phyloP scores from a whole-genome alignment of 2,113 vertebrate genomes.

The Cinclus mexicanus region DNA sequence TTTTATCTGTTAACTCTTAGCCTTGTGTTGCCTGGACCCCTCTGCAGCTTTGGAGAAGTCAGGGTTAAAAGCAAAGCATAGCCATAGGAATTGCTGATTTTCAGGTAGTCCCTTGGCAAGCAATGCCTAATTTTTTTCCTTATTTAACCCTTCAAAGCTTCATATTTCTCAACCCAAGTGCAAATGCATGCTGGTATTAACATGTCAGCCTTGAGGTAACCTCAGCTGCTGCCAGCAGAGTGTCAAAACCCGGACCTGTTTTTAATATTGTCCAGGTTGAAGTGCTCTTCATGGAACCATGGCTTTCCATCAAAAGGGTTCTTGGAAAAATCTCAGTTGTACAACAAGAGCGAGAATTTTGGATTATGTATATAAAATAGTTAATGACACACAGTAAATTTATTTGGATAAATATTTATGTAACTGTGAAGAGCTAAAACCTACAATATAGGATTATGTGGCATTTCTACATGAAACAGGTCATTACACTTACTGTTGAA shows the following conservation, averaged over 20 bases:
- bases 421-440: slow-evolving; percentile 5
- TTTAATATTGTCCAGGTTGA: background rate
- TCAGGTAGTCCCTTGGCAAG: background rate
- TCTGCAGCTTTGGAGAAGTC: background rate
- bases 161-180: background rate
- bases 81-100: background rate
- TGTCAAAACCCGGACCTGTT: background rate
- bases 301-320: background rate
- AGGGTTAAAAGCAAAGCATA: fast-evolving
- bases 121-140: background rate
- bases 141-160: background rate
- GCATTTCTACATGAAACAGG: background rate
- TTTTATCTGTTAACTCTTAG: background rate
- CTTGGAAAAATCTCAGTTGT: slow-evolving; percentile 36
- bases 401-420: slow-evolving; percentile 11
- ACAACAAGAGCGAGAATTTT: slow-evolving; percentile 20
- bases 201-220: background rate
- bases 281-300: background rate
- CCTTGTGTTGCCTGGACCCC: background rate
- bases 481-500: slow-evolving; percentile 39
- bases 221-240: background rate
- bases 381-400: slow-evolving; percentile 21
- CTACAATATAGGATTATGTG: background rate
- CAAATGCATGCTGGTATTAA: background rate
- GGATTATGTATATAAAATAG: background rate